These are phyloP conservation scores for Hyppa rectilinea DNA, from an alignment of 2,888 invertebrate genomes.

Conservation along the genomic window DNA sequence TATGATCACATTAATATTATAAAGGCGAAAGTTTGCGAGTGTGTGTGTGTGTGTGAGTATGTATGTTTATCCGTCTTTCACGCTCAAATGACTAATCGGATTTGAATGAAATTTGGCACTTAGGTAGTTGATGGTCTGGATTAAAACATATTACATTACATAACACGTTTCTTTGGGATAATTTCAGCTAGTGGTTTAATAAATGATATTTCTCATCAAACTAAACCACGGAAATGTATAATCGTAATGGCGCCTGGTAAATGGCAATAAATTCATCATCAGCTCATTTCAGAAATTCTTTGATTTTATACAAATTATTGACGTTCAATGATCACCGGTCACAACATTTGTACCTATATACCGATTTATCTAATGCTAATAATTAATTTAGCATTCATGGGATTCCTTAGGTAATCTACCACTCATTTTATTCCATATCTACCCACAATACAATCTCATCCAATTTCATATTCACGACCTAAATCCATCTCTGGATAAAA, in stretches of 20 bases:
- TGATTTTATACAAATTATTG: neutral
- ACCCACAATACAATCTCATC: neutral
- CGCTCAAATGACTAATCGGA: no score
- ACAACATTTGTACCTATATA: neutral
- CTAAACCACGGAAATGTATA: neutral
- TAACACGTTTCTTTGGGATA: no score
- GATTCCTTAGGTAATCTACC: neutral
- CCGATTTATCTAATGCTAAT: neutral
- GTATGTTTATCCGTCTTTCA: no score
- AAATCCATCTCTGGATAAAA: slow-evolving; percentile 51
- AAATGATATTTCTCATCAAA: neutral
- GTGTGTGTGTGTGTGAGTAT: no score
- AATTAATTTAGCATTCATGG: neutral
- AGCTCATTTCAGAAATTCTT: neutral
- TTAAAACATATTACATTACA: no score
- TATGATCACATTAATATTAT: no score
- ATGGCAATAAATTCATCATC: neutral
- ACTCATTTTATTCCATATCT: neutral
- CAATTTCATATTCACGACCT: neutral
- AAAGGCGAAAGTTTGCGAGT: no score
- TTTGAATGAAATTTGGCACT: no score
- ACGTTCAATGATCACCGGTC: no score
- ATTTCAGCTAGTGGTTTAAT: no score
- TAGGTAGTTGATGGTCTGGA: no score
- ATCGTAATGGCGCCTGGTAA: neutral